Percentiles rank a stretch among this genome's conserved stretches.
Evolutionary conservation across 2,113 vertebrate species (phyloP).

Genomic region (Rousettus leschenaultii): DNA sequence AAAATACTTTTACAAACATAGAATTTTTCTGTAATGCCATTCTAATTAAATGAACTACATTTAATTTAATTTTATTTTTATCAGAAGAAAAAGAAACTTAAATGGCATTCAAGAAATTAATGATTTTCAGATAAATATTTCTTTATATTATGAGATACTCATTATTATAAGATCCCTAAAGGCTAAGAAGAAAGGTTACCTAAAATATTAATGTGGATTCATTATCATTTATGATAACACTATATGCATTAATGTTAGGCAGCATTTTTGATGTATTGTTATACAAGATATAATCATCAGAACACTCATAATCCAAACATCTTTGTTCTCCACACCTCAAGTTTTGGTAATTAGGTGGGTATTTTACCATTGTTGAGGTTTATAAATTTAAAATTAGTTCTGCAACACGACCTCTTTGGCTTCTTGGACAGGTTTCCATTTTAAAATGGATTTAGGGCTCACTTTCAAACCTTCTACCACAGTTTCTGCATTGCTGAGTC

Average conservation of each 20-base stretch:
- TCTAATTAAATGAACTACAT: not conserved
- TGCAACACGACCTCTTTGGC: not conserved
- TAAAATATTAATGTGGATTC: not conserved
- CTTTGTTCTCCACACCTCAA: not conserved
- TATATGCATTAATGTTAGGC: not conserved
- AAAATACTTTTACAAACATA: not conserved
- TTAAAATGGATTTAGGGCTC: not conserved
- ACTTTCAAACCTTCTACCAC: not conserved
- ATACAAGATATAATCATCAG: not conserved
- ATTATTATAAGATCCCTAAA: not conserved
- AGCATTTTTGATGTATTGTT: not conserved
- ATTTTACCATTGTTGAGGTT: not conserved
- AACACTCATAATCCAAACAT: not conserved
- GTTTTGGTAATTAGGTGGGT: not conserved
- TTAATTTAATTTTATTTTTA: not conserved
- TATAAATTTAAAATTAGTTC: not conserved
- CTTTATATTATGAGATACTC: not conserved
- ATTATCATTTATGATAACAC: not conserved
- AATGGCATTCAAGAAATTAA: not conserved
- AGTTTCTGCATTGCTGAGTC: not conserved
- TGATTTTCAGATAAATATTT: conserved; percentile 14
- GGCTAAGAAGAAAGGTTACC: not conserved
- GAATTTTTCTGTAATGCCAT: not conserved
- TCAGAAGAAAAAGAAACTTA: not conserved
- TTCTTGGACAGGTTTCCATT: not conserved